These are phyloP conservation scores for Cremastinae sp. DNA, from an alignment of 2,888 invertebrate species.

Conservation along the genomic window DNA sequence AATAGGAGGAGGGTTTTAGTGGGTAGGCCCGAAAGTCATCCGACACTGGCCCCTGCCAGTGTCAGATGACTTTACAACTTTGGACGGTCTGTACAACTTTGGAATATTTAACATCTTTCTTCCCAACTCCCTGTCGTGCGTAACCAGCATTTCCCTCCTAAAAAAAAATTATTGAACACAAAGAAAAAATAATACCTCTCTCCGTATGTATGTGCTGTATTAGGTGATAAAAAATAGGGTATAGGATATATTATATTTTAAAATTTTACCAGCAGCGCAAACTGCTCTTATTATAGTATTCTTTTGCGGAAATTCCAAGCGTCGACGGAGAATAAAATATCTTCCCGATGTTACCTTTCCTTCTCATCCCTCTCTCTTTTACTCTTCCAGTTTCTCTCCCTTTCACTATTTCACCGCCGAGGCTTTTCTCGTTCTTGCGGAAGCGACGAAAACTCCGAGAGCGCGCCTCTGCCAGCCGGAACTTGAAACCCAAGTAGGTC, in stretches of 20 bases:
- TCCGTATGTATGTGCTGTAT: too few species aligned
- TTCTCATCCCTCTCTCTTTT: conserved; percentile 13
- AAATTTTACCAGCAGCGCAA: conserved; percentile 3
- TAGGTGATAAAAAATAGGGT: neutral
- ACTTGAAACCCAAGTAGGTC: conserved; percentile 60
- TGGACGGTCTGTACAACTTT: too few species aligned
- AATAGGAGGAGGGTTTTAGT: too few species aligned
- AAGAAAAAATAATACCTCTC: too few species aligned
- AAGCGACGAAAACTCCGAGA: conserved; percentile 55
- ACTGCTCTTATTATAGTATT: conserved; percentile 41
- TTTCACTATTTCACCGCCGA: conserved; percentile 25
- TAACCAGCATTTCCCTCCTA: too few species aligned
- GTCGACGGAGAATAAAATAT: conserved; percentile 54
- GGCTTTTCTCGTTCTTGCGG: conserved; percentile 53
- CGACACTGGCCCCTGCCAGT: too few species aligned
- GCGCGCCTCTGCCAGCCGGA: conserved; percentile 49
- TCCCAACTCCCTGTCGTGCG: too few species aligned
- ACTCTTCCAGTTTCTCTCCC: conserved; percentile 10
- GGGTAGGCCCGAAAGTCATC: too few species aligned
- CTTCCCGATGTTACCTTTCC: conserved; percentile 46
- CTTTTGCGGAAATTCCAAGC: conserved; percentile 54
- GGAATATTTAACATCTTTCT: too few species aligned
- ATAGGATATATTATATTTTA: conserved; percentile 12
- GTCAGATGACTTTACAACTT: too few species aligned
- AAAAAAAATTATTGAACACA: too few species aligned